phyloP scores from a whole-genome alignment of 2,797 vertebrate species.

The Lates japonicus region DNA sequence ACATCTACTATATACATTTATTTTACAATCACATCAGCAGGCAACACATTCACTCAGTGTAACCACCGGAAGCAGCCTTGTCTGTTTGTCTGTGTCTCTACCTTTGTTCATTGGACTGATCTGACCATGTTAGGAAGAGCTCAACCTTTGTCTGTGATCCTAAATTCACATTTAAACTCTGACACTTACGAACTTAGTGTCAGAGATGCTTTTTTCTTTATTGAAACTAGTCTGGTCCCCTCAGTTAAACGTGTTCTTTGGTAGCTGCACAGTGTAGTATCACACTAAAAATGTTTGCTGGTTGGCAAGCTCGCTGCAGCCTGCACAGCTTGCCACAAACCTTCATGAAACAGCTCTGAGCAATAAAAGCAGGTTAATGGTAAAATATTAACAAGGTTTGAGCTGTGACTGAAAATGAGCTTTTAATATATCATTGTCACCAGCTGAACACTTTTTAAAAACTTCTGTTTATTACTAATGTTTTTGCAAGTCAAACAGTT shows the following conservation, averaged over 20 bases:
- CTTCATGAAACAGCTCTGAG: neutral
- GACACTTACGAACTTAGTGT: slow-evolving; percentile 15
- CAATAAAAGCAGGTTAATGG: slow-evolving; percentile 10
- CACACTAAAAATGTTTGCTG: neutral
- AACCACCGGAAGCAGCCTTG: slow-evolving; percentile 32
- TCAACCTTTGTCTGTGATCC: neutral
- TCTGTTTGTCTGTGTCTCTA: slow-evolving; percentile 15
- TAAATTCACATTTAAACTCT: slow-evolving; percentile 21
- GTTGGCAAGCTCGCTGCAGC: neutral
- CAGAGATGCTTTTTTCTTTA: slow-evolving; percentile 7
- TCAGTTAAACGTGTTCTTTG: neutral
- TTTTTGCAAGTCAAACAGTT: neutral
- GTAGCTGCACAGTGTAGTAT: neutral
- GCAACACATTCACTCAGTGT: slow-evolving; percentile 27
- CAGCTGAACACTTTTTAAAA: neutral
- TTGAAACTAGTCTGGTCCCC: neutral
- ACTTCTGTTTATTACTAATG: neutral
- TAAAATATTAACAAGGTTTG: neutral
- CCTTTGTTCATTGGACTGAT: slow-evolving; percentile 21
- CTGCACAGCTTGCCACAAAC: neutral
- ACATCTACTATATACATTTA: slow-evolving; percentile 69
- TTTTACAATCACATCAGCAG: slow-evolving; percentile 64
- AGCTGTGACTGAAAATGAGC: slow-evolving; percentile 1
- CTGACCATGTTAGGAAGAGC: slow-evolving; percentile 4
- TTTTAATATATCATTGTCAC: neutral